Evolutionary conservation across 2,113 vertebrate genomes (phyloP), one percentile per base, ranked within the genome.

Genomic region (Leuciscus idus): DNA sequence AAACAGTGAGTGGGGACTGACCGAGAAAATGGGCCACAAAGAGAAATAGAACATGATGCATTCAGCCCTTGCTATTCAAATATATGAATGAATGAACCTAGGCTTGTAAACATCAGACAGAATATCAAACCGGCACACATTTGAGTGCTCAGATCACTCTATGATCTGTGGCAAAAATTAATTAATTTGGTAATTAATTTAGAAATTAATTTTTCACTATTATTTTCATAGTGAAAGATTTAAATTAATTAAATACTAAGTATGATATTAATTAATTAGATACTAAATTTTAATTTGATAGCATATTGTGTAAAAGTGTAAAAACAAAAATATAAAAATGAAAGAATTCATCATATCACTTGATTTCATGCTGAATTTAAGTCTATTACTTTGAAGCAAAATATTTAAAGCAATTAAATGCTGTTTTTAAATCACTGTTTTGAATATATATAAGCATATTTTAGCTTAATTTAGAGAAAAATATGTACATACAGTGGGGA

Each of bases 51-150:
- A 70, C 62, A 59, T 21, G 68, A 55, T 26, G 68, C 66, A 72
- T 73, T 83, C 30, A 83, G 30, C 48, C 23, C 68, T 26, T 12
- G 12, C 50, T 73, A 55, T 83, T 73, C 66, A 73, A 59, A 72
- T 43, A 50, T 39, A n/a, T 59, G 50, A 83, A 83, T 73, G 50
- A 83, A 83, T 73, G 68, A 73, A 83, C 6, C 62, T 6, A 33
- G 66, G 48, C 64, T 39, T 68, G 59, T 82, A 68, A 50, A 82
- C 43, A 46, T 68, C 17, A 50, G 62, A 10, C n/a, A 68, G 43
- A 48, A 82, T 82, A 66, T 17, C 4, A 83, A 36, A 52, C 66
- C n/a, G 15, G 80, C 15, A 36, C 64, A 17, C 19, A 73, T 17
- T 9, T 57, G 28, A 83, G 26, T 50, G 59, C 15, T 26, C 19